phyloP scores from a whole-genome alignment of 2,888 invertebrate genomes.

The Scrobipalpa atriplicella region DNA sequence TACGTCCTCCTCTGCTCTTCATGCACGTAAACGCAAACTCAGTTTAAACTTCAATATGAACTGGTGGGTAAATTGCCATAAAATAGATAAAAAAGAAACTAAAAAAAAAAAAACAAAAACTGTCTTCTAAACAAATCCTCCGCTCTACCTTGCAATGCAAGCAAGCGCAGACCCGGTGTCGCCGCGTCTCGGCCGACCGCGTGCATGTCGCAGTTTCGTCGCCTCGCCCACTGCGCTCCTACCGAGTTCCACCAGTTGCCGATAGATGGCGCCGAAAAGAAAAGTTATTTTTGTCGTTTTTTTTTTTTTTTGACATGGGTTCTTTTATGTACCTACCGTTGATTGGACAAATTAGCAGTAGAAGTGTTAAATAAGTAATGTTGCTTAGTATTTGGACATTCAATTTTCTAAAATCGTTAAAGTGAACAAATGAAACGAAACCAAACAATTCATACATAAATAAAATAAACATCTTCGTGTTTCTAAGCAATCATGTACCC shows the following conservation, averaged over 20 bases:
- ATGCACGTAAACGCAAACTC: no score
- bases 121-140: no score
- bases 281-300: slow-evolving; percentile 1
- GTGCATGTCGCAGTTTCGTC: slow-evolving; percentile 19
- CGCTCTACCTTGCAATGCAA: slow-evolving; percentile 14
- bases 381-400: no score
- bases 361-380: no score
- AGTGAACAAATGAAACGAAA: neutral
- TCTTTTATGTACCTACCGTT: no score
- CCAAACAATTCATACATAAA: neutral
- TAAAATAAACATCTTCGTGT: slow-evolving; percentile 22
- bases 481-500: slow-evolving; percentile 18
- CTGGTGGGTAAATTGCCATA: neutral
- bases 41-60: no score
- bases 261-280: slow-evolving; percentile 64
- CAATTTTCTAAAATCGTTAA: neutral
- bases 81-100: neutral
- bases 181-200: slow-evolving; percentile 37
- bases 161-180: slow-evolving; percentile 45
- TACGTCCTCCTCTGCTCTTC: no score
- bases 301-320: no score
- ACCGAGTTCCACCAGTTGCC: slow-evolving; percentile 55
- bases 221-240: slow-evolving; percentile 32
- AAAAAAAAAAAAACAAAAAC: neutral
- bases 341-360: no score